These are phyloP conservation scores for Nothocercus nigrocapillus DNA, from an alignment of 2,113 vertebrate genomes.

Conservation along the genomic window DNA sequence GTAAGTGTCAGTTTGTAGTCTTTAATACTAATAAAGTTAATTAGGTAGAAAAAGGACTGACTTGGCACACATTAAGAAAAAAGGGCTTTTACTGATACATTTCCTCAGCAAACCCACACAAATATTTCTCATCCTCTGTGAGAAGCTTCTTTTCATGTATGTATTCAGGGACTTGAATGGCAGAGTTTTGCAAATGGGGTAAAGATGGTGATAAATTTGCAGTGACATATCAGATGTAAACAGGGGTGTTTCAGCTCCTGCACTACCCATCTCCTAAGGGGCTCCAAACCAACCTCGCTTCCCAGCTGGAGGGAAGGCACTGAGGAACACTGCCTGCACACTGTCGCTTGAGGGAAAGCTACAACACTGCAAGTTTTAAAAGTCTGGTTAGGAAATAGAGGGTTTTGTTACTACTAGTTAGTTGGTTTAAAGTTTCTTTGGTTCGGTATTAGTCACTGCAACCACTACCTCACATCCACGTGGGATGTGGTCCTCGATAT, in stretches of 20 bases:
- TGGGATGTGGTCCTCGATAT: too few species aligned
- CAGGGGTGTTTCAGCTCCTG: not conserved
- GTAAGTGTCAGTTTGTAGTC: not conserved
- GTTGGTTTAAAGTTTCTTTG: not conserved
- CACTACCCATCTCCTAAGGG: not conserved
- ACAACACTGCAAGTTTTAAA: not conserved
- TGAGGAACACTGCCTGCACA: not conserved
- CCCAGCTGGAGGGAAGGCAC: not conserved
- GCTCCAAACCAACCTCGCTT: not conserved
- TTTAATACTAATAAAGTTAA: constrained; percentile 48
- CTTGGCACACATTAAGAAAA: not conserved
- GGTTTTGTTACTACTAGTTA: not conserved
- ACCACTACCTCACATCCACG: not conserved
- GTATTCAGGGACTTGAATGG: not conserved
- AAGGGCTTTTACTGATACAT: not conserved
- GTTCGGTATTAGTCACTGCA: not conserved
- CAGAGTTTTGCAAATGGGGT: not conserved
- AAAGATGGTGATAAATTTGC: constrained; percentile 3
- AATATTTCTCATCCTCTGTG: not conserved
- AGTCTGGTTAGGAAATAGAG: not conserved
- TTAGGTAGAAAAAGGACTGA: not conserved
- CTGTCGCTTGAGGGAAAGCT: not conserved
- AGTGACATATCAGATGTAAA: constrained; percentile 36
- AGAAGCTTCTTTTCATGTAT: not conserved
- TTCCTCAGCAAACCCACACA: constrained; percentile 6